phyloP scores from a whole-genome alignment of 2,888 invertebrate genomes.

The Anthophora plumipes region DNA sequence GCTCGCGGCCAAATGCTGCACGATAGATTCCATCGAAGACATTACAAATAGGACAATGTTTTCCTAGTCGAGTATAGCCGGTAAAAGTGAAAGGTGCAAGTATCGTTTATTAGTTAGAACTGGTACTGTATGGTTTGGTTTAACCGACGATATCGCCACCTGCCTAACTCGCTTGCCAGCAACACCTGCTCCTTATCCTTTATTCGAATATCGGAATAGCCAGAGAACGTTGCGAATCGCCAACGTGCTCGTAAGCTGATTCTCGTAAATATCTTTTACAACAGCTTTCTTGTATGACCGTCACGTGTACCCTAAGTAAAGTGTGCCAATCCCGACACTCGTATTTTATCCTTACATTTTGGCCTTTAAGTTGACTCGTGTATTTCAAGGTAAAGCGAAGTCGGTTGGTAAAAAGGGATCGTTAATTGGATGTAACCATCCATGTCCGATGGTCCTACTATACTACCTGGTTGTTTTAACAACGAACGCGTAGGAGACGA shows the following conservation, averaged over 20 bases:
- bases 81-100: conserved; percentile 37
- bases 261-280: conserved; percentile 18
- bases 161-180: conserved; percentile 6
- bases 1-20: background rate
- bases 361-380: background rate
- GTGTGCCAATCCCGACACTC: conserved; percentile 19
- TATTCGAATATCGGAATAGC: background rate
- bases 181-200: conserved; percentile 45
- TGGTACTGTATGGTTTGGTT: background rate
- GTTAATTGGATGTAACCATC: background rate
- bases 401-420: background rate
- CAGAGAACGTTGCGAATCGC: conserved; percentile 15
- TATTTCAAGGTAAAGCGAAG: conserved; percentile 16
- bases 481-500: no score
- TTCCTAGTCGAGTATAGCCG: background rate
- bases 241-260: background rate
- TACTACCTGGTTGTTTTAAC: no score
- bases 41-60: conserved; percentile 24
- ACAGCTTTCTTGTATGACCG: background rate
- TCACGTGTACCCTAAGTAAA: conserved; percentile 1
- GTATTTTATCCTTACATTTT: conserved; percentile 15
- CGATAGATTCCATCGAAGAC: background rate
- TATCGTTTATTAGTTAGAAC: conserved; percentile 24
- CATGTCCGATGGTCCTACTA: background rate
- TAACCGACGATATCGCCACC: conserved; percentile 42